phyloP scores from a whole-genome alignment of 2,888 invertebrate genomes.

The Rapana venosa region DNA sequence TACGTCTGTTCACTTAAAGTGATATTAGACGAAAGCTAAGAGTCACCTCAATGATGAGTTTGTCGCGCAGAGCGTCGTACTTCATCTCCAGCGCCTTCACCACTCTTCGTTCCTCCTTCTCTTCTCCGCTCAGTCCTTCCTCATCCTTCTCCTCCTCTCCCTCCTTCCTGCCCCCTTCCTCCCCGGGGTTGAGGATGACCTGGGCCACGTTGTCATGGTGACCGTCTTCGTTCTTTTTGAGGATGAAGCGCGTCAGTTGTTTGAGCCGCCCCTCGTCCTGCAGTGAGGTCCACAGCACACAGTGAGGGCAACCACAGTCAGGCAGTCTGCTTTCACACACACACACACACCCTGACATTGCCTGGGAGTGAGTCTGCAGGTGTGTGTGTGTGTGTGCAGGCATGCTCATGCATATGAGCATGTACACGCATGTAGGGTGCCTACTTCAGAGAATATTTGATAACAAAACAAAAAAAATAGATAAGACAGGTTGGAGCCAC shows the following conservation, averaged over 20 bases:
- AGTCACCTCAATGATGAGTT: conserved; percentile 70
- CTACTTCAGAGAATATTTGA: no score
- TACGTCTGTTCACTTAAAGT: no score
- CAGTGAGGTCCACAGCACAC: neutral
- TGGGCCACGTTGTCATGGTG: conserved; percentile 68
- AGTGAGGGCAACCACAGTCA: no score
- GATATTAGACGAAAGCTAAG: no score
- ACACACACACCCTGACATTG: neutral
- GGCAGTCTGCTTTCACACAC: no score
- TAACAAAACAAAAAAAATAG: no score
- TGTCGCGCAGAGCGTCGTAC: conserved; percentile 73
- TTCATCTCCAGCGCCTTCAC: conserved; percentile 71
- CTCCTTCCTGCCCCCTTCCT: neutral
- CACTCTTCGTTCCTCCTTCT: conserved; percentile 55
- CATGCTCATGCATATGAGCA: no score
- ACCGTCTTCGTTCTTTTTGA: conserved; percentile 46
- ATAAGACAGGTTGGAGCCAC: no score
- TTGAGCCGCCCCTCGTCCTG: conserved; percentile 36
- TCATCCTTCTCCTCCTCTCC: conserved; percentile 3
- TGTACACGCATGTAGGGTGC: no score
- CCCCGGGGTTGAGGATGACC: conserved; percentile 55
- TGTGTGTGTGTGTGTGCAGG: no score
- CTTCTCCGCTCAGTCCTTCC: conserved; percentile 45
- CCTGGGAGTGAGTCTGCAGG: neutral
- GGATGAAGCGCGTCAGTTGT: conserved; percentile 24